Base-by-base conservation (phyloP, 2,888 invertebrate species). In the Parnassius glacialis region DNA sequence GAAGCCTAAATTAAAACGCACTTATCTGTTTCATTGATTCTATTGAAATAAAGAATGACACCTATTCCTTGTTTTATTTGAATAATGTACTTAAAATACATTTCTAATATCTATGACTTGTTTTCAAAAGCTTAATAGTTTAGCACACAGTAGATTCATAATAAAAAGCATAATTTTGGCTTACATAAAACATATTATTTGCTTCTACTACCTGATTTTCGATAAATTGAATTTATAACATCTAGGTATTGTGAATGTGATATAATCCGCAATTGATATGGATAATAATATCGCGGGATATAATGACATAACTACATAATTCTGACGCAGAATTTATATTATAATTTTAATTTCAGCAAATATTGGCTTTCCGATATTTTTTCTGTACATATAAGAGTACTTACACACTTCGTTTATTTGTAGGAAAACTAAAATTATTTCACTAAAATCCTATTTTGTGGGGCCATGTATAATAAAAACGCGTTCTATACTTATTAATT, bases 1-100 rank as follows among this genome's bases (percentile, higher is more conserved):
- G 9, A 47, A 20, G 12, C 10, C 41, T 57, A 47, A 41, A 43
- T 58, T 50, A 34, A 50, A 48, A 57, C 50, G 41, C 41, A 42
- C 34, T 50, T 50, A 41, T 67, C 70, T 61, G 68, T 72, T 69
- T 70, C 65, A 70, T 71, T 72, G 68, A 71, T 71, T 71, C 69
- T 71, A 71, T 72, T 69, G 70, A 67, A 67, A 67, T 72, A 65
- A 63, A 68, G 68, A 50, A 51, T 50, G 10, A 20, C 41, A 50
- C 43, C 3, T 20, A 59, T 13, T 25, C 25, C 56, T 59, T 45
- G 55, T 48, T 59, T 53, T 51, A 53, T 62, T 57, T 56, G 12
- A 56, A 34, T 34, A 25, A 43, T 47, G 59, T 16, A 16, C 63
- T 57, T 64, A 64, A 58, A 47, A 13, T 7, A n/a, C 9, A 13